Percentiles rank a stretch among this genome's conserved stretches.
phyloP scores from a whole-genome alignment of 2,888 invertebrate genomes.

The Miltochrista miniata region DNA sequence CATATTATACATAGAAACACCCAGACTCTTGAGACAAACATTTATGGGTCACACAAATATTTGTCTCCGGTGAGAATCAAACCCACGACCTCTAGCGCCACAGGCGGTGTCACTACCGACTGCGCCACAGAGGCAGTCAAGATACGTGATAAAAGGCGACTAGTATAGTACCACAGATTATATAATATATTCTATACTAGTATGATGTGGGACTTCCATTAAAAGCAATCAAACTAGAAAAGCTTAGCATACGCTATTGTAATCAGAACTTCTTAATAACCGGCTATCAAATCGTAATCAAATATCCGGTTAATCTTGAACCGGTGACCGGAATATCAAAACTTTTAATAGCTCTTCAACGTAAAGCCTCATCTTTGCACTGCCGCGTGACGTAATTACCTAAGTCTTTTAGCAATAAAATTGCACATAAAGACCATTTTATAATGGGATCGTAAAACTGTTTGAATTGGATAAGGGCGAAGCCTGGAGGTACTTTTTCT shows the following conservation, averaged over 20 bases:
- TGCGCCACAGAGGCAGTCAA: too few relatives aligned
- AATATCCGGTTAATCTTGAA: slow-evolving; percentile 41
- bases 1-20: too few relatives aligned
- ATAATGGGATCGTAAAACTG: slow-evolving; percentile 80
- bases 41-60: too few relatives aligned
- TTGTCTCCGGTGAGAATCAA: too few relatives aligned
- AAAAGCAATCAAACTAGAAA: neutral
- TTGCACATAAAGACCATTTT: slow-evolving; percentile 79
- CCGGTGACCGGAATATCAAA: slow-evolving; percentile 69
- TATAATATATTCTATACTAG: too few relatives aligned
- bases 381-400: slow-evolving; percentile 77
- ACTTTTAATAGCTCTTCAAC: slow-evolving; percentile 74
- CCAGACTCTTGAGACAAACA: too few relatives aligned
- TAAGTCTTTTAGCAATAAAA: slow-evolving; percentile 82
- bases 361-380: slow-evolving; percentile 71
- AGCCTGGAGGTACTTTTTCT: slow-evolving; percentile 60
- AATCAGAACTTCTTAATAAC: slow-evolving; percentile 7
- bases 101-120: too few relatives aligned
- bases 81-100: too few relatives aligned
- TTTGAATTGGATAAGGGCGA: slow-evolving; percentile 53
- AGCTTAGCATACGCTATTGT: neutral
- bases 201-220: too few relatives aligned
- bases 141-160: too few relatives aligned
- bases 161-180: too few relatives aligned
- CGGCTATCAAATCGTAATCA: slow-evolving; percentile 40